These are phyloP conservation scores for Dasypus novemcinctus DNA, from an alignment of 2,113 vertebrate species.

Conservation along the genomic window DNA sequence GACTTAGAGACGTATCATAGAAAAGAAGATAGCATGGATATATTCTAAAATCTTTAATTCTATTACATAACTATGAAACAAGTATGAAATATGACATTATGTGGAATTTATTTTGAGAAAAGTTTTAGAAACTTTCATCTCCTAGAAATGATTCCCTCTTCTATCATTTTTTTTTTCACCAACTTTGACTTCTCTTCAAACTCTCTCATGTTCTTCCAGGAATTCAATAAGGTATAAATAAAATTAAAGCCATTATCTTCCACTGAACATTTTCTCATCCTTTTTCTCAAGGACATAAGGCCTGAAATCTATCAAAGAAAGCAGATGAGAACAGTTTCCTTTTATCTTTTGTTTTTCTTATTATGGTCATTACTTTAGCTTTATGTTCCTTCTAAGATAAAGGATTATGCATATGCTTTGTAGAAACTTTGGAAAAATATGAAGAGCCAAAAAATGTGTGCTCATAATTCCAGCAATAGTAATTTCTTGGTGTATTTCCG, in stretches of 20 bases:
- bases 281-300: background rate
- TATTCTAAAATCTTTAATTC: background rate
- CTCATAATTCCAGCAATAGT: background rate
- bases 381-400: background rate
- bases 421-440: background rate
- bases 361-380: constrained; percentile 12
- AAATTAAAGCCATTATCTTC: background rate
- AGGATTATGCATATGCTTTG: background rate
- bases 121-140: background rate
- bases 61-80: background rate
- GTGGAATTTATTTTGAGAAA: background rate
- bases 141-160: background rate
- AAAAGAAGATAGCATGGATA: background rate
- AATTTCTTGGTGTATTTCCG: background rate
- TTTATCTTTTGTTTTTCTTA: background rate
- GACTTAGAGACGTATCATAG: background rate
- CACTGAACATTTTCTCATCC: background rate
- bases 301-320: background rate
- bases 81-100: background rate
- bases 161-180: background rate
- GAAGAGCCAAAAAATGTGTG: background rate
- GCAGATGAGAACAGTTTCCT: background rate
- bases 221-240: background rate
- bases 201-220: background rate
- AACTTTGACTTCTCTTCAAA: background rate